Evolutionary conservation across 2,888 invertebrate genomes (phyloP), one percentile per base, ranked within the genome.

Genomic region (Danaus chrysippus): DNA sequence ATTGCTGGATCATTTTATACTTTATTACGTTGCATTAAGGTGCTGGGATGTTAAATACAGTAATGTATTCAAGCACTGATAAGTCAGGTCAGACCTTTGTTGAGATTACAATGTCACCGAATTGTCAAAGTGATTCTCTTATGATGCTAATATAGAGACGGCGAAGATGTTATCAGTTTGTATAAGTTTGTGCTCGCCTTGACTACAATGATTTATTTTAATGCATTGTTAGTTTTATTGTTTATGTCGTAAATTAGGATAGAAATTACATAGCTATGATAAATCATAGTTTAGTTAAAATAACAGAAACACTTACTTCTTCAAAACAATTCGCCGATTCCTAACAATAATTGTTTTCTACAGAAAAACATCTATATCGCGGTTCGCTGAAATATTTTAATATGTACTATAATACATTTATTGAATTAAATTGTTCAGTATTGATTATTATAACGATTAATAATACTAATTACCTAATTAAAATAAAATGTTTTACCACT

Each of bases 1-100:
- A 13, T 13, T 53, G 56, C 49, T 56, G 55, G 17, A 13, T 58
- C 43, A 64, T 56, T 55, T 12, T 59, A 41, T 15, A 15, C 43
- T 44, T 58, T 63, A 63, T 54, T 34, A 0, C 43, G n/a, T 23
- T 0, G 54, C 5, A 10, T 43, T 68, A 68, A 66, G 58, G 43
- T 17, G 12, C 17, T 63, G 6, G 3, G 43, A 69, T 63, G 70
- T 71, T 58, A 68, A 68, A 66, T 64, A 69, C 71, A 71, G 71
- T 71, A 72, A 76, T 70, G 75, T 72, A 69, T 65, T 59, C 71
- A 68, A 73, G 69, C 68, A 66, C 74, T 79, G 87, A 87, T 86
- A 87, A 73, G 83, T 82, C 83, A 84, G 84, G 84, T 86, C 84
- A 83, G 73, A 81, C 80, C 81, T 85, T 87, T 87, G 87, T 85